Evolutionary conservation across 2,797 vertebrate species (phyloP).

Genomic region (Lemur catta): DNA sequence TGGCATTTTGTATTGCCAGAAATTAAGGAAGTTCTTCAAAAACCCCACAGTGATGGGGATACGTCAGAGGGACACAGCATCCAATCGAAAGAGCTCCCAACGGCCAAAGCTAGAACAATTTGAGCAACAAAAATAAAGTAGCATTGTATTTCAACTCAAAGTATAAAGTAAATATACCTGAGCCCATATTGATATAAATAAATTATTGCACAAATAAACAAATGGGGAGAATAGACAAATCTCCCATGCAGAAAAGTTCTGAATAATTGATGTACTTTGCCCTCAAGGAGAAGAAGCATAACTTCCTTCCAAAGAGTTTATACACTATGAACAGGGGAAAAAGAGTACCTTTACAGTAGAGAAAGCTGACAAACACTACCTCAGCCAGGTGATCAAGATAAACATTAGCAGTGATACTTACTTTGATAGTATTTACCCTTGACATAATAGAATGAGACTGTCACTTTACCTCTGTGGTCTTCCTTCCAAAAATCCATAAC

Average conservation of each 20-base stretch:
- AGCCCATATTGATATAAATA: not conserved
- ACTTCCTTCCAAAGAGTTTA: not conserved
- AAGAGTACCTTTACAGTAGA: not conserved
- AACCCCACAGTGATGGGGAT: too few species aligned
- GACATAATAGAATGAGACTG: not conserved
- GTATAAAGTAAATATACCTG: not conserved
- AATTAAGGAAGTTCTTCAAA: not conserved
- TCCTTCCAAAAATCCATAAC: not conserved
- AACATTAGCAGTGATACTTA: not conserved
- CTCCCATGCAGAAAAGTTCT: not conserved
- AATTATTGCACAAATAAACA: not conserved
- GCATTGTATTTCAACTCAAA: not conserved
- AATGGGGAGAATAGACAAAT: not conserved
- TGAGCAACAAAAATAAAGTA: not conserved
- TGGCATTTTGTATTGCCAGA: not conserved
- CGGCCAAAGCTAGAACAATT: not conserved
- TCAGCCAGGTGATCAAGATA: not conserved
- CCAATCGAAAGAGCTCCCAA: not conserved
- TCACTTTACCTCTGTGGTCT: not conserved
- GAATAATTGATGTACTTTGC: not conserved
- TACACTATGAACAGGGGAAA: fast-evolving
- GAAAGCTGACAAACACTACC: not conserved
- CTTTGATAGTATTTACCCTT: not conserved
- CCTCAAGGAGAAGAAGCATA: not conserved
- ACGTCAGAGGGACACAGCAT: not conserved